Base-by-base conservation (phyloP, 2,113 vertebrate species). In the Cyrtonyx montezumae region DNA sequence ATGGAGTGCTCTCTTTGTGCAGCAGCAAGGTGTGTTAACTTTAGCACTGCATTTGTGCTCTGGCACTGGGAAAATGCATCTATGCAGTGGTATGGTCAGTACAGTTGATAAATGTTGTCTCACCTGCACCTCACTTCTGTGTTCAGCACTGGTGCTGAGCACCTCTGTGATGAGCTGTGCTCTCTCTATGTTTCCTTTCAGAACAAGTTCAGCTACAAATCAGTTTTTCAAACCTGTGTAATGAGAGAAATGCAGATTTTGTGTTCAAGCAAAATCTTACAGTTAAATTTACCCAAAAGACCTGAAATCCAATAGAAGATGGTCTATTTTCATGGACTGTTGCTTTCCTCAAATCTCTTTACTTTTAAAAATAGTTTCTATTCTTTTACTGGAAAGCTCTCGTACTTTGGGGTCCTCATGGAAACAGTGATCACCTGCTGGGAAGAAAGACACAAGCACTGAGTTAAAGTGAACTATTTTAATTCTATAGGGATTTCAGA, bases 21-120 rank as follows among this genome's bases (percentile, higher is more conserved):
- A 71, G 18, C n/a, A 37, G 18, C 34, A 7, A 28, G 42, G 76
- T 68, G 22, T 15, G 28, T 1, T 0, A 58, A 46, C 68, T 67
- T 21, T 49, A 51, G 61, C 43, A 5, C 49, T 21, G 25, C 2
- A 0, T 69, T 3, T 0, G 1, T 30, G 59, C 37, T 61, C 43
- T 21, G 1, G 0, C 20, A 26, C 1, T 65, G 49, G 49, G 43
- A 26, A 69, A n/a, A 73, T 1, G 5, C 48, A 20, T 8, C 40
- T 8, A 11, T 15, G 14, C 45, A 36, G 7, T 75, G 45, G 26
- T 42, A 8, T 8, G 1, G 1, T 0, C 51, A 53, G 28, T 10
- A 15, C 51, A 36, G 55, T 68, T 75, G 12, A 36, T 9, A 61
- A 40, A 45, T 18, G 12, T 87, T 89, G 45, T 40, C 21, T 87